Evolutionary conservation across 2,888 invertebrate genomes (phyloP), one percentile per base, ranked within the genome.

Genomic region (Ophioninae sp.): DNA sequence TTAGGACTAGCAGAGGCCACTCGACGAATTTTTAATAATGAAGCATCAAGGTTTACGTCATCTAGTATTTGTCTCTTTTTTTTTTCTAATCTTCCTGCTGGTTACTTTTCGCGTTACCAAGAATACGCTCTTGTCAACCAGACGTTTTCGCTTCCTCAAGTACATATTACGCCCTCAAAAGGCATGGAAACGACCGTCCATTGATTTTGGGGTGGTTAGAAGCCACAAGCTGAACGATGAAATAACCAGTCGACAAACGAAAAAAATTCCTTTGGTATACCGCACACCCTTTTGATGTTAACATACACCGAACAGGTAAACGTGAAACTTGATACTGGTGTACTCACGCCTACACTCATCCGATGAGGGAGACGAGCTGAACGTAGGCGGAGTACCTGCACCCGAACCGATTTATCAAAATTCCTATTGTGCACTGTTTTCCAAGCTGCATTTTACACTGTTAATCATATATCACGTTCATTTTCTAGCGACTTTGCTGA

Each of bases 221-320:
- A 76, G 76, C 39, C 68, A 73, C 69, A 80, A 62, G 39, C 41
- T 41, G 62, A 39, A n/a, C 10, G 0, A 8, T 17, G 57, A 50
- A 69, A 78, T 41, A 69, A 0, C 69, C 62, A 56, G 57, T 59
- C 56, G 61, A 44, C 10, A 30, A 59, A 61, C 23, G 37, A 17
- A 62, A n/a, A 6, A n/a, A 41, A 73, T 17, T 13, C 17, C 50
- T 30, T 10, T 5, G 50, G 10, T 20, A 10, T 10, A 59, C 8
- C 20, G n/a, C 8, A 21, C 57, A n/a, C 2, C 50, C 62, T 8
- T 72, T 81, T 77, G 76, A 81, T 77, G 37, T 81, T 39, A 41
- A 50, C 23, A n/a, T 50, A 50, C 7, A 68, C 50, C 23, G 23
- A 8, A 1, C 21, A 30, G 23, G n/a, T 17, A 21, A 20, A 64